Percentiles rank a stretch among this genome's conserved stretches.
Conservation (phyloP, 2,113 vertebrate species). For the Rynchops niger region DNA sequence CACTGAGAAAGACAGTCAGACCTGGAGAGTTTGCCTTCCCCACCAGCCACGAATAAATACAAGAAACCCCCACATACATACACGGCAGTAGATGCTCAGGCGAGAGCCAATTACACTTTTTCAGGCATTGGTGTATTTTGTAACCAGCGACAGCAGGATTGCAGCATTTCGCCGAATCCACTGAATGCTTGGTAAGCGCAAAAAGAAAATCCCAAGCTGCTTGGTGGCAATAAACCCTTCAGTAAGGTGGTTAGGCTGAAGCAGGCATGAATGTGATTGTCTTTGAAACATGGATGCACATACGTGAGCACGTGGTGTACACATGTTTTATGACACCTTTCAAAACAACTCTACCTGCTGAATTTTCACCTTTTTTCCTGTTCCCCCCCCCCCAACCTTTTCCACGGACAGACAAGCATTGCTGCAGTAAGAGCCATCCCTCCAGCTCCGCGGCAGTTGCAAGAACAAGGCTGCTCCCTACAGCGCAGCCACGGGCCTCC, state of each 20-base stretch:
- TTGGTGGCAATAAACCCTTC: not conserved
- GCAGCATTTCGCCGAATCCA: not conserved
- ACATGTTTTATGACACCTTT: not conserved
- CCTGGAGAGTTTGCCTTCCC: not conserved
- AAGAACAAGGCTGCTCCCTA: not conserved
- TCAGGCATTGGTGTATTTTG: not conserved
- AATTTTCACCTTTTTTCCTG: not conserved
- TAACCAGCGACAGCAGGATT: not conserved
- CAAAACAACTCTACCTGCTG: not conserved
- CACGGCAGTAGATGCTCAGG: not conserved
- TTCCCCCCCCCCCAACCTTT: not conserved
- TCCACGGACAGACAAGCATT: rapidly evolving
- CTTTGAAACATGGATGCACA: not conserved
- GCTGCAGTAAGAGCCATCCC: not conserved
- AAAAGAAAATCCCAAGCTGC: not conserved
- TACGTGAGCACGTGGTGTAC: not conserved
- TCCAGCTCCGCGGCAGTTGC: rapidly evolving
- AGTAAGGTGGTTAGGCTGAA: not conserved
- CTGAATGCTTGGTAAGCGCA: not conserved
- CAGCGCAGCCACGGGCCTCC: not conserved
- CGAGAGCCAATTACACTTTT: not conserved
- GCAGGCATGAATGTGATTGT: not conserved
- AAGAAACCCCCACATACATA: not conserved
- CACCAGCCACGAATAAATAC: slow-evolving; percentile 1
- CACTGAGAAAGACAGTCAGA: not conserved